Percentiles rank a stretch among this genome's conserved stretches.
These are phyloP conservation scores for Pitangus sulphuratus DNA, from an alignment of 2,797 vertebrate species.

Conservation along the genomic window DNA sequence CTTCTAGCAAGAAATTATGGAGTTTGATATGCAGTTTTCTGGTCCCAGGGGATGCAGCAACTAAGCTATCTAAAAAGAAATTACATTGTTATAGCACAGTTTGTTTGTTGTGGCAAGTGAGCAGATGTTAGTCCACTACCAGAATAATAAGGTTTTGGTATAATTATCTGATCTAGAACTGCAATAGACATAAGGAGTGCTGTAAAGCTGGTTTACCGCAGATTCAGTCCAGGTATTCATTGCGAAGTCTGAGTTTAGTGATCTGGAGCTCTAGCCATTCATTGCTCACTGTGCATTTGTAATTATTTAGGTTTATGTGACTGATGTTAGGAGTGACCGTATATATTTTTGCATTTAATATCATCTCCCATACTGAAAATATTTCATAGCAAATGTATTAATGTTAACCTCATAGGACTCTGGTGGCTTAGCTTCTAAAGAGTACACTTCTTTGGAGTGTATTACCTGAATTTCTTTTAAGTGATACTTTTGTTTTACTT, in stretches of 20 bases:
- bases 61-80: not conserved
- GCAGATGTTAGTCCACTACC: not conserved
- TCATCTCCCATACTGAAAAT: not conserved
- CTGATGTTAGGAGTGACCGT: not conserved
- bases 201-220: not conserved
- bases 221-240: not conserved
- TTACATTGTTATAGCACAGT: not conserved
- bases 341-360: not conserved
- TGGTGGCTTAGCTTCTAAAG: not conserved
- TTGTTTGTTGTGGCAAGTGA: not conserved
- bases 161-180: not conserved
- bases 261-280: not conserved
- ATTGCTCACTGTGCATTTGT: not conserved
- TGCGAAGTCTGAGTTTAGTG: not conserved
- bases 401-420: not conserved
- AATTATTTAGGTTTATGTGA: not conserved
- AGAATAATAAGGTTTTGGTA: not conserved
- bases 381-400: not conserved
- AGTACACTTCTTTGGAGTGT: not conserved
- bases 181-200: not conserved
- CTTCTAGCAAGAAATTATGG: not conserved
- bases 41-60: not conserved
- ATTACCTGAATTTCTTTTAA: not conserved
- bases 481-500: not conserved
- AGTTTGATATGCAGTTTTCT: not conserved